Conservation (phyloP, 1,140 invertebrate species). For the Heliconius nattereri region DNA sequence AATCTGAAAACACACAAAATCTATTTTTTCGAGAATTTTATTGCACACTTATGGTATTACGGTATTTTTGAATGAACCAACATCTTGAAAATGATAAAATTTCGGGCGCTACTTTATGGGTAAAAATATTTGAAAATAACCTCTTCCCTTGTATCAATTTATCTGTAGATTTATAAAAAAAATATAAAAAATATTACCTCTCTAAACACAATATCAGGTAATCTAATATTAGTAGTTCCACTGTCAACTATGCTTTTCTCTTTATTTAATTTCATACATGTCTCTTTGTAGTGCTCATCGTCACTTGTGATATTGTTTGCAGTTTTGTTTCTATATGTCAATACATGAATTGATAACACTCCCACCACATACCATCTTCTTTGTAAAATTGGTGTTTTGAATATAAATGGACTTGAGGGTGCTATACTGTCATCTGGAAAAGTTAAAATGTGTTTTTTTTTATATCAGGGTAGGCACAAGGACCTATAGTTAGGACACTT, state of each 20-base stretch:
- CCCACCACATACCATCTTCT: constrained; percentile 73
- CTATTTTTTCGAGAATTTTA: too few relatives aligned
- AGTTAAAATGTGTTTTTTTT: neutral
- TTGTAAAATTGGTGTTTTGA: constrained; percentile 60
- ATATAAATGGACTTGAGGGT: constrained; percentile 36
- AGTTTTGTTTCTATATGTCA: neutral
- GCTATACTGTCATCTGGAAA: constrained; percentile 46
- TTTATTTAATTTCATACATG: constrained; percentile 59
- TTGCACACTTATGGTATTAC: too few relatives aligned
- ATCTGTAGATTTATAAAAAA: too few relatives aligned
- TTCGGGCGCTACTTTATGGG: too few relatives aligned
- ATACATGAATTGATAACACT: constrained; percentile 51
- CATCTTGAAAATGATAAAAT: too few relatives aligned
- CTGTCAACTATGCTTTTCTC: constrained; percentile 74
- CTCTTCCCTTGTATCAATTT: too few relatives aligned
- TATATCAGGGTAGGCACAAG: neutral
- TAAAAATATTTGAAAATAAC: too few relatives aligned
- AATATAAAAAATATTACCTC: constrained; percentile 49
- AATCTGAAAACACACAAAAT: too few relatives aligned
- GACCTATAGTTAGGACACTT: too few relatives aligned
- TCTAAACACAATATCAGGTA: constrained; percentile 62
- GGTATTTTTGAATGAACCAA: too few relatives aligned
- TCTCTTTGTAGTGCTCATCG: constrained; percentile 45
- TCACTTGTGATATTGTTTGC: constrained; percentile 28
- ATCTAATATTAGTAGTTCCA: constrained; percentile 70